Evolutionary conservation across 2,888 invertebrate species (phyloP).

Genomic region (Bimastos eiseni): DNA sequence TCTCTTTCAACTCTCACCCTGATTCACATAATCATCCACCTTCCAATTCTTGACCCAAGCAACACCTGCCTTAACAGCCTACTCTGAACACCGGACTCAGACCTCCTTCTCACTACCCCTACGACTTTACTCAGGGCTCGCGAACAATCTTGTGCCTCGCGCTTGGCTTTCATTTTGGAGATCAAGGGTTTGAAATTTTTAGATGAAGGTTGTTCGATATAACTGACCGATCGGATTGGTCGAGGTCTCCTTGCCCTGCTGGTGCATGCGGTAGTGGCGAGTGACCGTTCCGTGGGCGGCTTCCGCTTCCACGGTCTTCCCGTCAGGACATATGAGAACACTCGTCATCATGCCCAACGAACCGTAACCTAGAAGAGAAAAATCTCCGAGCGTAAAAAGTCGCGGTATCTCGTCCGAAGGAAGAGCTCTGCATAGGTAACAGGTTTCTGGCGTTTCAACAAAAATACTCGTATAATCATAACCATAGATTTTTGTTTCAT

Average conservation of each 20-base stretch:
- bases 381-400: neutral
- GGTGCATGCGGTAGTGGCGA: conserved; percentile 74
- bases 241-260: conserved; percentile 89
- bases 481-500: too few relatives aligned
- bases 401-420: neutral
- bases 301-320: conserved; percentile 95
- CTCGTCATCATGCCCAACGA: conserved; percentile 98
- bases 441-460: neutral
- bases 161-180: too few relatives aligned
- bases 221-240: conserved; percentile 87
- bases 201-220: neutral
- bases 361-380: conserved; percentile 66
- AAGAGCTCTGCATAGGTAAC: neutral
- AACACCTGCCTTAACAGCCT: too few relatives aligned
- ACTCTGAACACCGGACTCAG: too few relatives aligned
- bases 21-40: too few relatives aligned
- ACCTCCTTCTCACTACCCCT: too few relatives aligned
- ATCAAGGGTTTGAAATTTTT: too few relatives aligned
- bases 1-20: too few relatives aligned
- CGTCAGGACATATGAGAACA: conserved; percentile 93
- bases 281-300: conserved; percentile 98
- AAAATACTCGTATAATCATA: neutral
- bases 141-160: too few relatives aligned
- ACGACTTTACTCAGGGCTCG: too few relatives aligned
- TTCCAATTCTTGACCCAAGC: too few relatives aligned